Evolutionary conservation across 2,888 invertebrate genomes (phyloP).

Genomic region (Abrostola tripartita): DNA sequence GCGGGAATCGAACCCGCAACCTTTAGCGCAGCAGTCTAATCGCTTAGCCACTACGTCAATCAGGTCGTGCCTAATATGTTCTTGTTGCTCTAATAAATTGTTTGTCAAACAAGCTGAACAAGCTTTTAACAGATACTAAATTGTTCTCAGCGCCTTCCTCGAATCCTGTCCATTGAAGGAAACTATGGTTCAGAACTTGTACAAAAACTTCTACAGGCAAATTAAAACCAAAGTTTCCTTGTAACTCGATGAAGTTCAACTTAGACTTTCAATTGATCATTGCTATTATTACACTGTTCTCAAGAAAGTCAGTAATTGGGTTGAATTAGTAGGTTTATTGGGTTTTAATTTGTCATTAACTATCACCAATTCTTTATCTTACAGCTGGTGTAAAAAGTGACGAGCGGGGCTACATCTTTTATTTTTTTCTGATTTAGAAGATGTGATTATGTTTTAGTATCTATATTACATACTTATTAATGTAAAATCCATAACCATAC

Average conservation of each 20-base stretch:
- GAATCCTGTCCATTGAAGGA: not conserved
- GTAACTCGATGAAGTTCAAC: not conserved
- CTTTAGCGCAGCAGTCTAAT: too few relatives aligned
- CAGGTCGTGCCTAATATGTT: not conserved
- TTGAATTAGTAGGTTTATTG: not conserved
- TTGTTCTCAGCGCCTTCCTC: not conserved
- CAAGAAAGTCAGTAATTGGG: not conserved
- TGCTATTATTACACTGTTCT: not conserved
- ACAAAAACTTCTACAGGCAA: not conserved
- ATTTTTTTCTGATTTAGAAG: too few relatives aligned
- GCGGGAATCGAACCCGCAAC: too few relatives aligned
- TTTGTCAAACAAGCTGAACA: not conserved
- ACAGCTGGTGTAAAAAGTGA: too few relatives aligned
- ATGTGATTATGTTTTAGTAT: too few relatives aligned
- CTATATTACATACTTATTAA: too few relatives aligned
- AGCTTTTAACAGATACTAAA: not conserved
- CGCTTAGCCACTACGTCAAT: too few relatives aligned
- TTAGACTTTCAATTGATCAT: not conserved
- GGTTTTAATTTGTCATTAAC: not conserved
- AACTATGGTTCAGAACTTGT: not conserved
- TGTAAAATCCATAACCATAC: too few relatives aligned
- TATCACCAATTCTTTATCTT: not conserved
- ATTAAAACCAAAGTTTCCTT: not conserved
- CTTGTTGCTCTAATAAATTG: not conserved
- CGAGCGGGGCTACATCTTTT: too few relatives aligned